Conservation (phyloP, 2,797 vertebrate genomes). For the Notamacropus eugenii region DNA sequence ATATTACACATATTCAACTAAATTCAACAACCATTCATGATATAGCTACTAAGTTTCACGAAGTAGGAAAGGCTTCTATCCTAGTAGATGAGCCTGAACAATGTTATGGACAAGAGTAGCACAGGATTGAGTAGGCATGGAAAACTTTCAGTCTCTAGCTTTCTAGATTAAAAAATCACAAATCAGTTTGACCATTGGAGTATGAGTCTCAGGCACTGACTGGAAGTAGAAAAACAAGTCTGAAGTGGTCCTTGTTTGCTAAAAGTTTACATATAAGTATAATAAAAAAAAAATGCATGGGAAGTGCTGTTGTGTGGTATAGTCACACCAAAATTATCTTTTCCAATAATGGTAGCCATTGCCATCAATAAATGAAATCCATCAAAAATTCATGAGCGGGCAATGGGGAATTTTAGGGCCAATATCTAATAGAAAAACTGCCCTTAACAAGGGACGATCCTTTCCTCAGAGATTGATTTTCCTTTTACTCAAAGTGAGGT, state of each 20-base stretch:
- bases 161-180: background rate
- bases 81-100: background rate
- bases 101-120: background rate
- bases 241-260: background rate
- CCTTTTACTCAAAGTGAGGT: background rate
- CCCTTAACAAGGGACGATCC: background rate
- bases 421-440: background rate
- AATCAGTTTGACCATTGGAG: background rate
- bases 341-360: background rate
- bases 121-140: background rate
- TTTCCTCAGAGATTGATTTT: too few relatives aligned
- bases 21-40: background rate
- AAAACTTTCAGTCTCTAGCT: background rate
- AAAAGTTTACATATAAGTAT: background rate
- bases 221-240: background rate
- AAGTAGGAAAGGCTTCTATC: background rate
- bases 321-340: background rate
- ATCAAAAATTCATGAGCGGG: background rate
- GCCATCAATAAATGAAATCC: background rate
- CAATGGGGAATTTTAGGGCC: background rate
- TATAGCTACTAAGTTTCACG: background rate
- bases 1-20: background rate
- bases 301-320: background rate
- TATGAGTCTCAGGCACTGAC: background rate
- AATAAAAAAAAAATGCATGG: background rate